A percentile compares a stretch with the other conserved stretches of the same genome.
Evolutionary conservation across 2,888 invertebrate species (phyloP).

Genomic region (Sesia apiformis): DNA sequence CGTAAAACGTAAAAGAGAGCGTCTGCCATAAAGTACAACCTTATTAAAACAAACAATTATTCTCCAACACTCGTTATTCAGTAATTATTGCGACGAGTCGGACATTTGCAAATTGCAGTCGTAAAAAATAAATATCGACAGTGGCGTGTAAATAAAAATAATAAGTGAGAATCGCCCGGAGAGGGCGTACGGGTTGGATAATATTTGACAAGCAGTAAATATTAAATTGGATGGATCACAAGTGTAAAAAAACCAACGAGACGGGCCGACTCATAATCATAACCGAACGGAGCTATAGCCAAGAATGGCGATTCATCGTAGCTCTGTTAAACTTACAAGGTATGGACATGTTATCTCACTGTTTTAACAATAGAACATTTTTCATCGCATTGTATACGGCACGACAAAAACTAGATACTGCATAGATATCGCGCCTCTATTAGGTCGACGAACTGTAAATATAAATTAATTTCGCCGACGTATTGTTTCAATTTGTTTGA

Average conservation of each 20-base stretch:
- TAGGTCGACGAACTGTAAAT: slow-evolving; percentile 35
- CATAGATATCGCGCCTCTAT: slow-evolving; percentile 36
- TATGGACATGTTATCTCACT: slow-evolving; percentile 45
- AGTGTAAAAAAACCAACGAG: slow-evolving; percentile 36
- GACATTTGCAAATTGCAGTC: slow-evolving; percentile 39
- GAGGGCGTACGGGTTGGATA: slow-evolving; percentile 44
- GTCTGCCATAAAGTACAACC: too few relatives aligned
- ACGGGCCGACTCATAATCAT: slow-evolving; percentile 33
- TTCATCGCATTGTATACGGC: slow-evolving; percentile 37
- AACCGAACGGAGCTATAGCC: slow-evolving; percentile 23
- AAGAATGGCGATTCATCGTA: slow-evolving; percentile 51
- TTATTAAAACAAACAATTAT: too few relatives aligned
- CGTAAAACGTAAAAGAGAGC: too few relatives aligned
- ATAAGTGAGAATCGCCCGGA: slow-evolving; percentile 31
- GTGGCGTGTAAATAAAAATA: slow-evolving; percentile 45
- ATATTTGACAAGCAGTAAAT: slow-evolving; percentile 62
- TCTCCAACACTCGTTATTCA: not conserved
- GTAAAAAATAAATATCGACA: slow-evolving; percentile 41
- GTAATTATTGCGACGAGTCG: slow-evolving; percentile 27
- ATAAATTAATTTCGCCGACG: slow-evolving; percentile 56
- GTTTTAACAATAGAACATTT: slow-evolving; percentile 55
- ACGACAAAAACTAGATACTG: slow-evolving; percentile 41
- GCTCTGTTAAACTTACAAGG: slow-evolving; percentile 49
- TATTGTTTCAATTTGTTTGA: slow-evolving; percentile 54
- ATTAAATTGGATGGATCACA: slow-evolving; percentile 49